phyloP scores from a whole-genome alignment of 2,797 vertebrate genomes.

The Psittacula echo region DNA sequence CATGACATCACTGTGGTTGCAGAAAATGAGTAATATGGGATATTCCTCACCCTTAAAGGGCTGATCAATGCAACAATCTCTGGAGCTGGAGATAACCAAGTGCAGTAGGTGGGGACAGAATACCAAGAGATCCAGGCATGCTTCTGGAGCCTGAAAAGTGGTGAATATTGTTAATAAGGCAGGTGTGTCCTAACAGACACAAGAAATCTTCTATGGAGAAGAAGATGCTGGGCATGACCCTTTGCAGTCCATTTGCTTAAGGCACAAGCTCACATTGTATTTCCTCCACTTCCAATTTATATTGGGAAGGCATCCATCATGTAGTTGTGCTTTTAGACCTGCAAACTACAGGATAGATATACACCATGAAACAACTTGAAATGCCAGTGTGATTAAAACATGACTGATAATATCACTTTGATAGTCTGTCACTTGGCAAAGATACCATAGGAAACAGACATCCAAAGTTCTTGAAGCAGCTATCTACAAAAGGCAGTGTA shows the following conservation, averaged over 20 bases:
- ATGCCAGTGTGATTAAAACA: not conserved
- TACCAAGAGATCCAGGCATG: not conserved
- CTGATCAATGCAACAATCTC: not conserved
- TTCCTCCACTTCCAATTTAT: not conserved
- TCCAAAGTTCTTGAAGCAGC: not conserved
- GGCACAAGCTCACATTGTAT: not conserved
- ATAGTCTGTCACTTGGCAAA: not conserved
- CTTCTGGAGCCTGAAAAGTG: not conserved
- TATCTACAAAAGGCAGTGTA: not conserved
- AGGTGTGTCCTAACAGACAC: not conserved
- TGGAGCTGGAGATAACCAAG: not conserved
- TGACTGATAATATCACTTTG: accelerated
- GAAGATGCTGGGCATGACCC: not conserved
- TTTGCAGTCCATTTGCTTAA: not conserved
- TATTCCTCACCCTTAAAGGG: not conserved
- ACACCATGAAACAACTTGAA: not conserved
- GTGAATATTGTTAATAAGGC: not conserved
- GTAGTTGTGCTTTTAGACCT: not conserved
- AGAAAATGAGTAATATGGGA: accelerated
- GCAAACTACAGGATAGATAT: not conserved
- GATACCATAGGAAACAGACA: accelerated
- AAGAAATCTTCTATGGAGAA: not conserved
- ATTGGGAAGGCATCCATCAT: not conserved
- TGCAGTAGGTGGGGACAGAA: not conserved
- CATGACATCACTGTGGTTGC: accelerated